Base-by-base conservation (phyloP, 2,888 invertebrate species). In the Danaus chrysippus region DNA sequence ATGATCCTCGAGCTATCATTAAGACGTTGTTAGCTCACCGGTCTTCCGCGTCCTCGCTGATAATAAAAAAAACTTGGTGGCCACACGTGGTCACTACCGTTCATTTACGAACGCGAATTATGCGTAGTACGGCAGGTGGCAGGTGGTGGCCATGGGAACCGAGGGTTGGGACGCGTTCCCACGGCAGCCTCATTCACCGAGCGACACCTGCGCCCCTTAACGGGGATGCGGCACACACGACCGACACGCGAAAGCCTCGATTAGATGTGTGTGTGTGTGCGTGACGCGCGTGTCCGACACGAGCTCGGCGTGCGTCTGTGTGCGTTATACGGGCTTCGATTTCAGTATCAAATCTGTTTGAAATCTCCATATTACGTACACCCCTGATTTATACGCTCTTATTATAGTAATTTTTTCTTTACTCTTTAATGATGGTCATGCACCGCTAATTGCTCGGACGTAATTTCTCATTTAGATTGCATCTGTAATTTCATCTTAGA, bases 41-140 rank as follows among this genome's bases (percentile, higher is more conserved):
- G 86, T 86, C 87, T 91, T 90, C 89, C 90, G 89, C 85, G 83
- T 86, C 78, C 73, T 73, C 73, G 68, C 64, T n/a, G 64, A 76
- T 68, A 76, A 79, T 78, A 81, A 86, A 87, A 87, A 85, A 84
- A 84, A 34, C 23, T 6, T 34, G 6, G 76, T 76, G 77, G 76
- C 77, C 81, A 86, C 89, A 91, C 91, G 91, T 91, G 91, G 90
- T 87, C 90, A 91, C 88, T 90, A 91, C 91, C 90, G 90, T 90
- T 89, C 90, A 87, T 87, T 90, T 90, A 89, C 88, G 87, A 84
- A 84, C 84, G 88, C 89, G 88, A 89, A 90, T 90, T 88, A 91
- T 89, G 90, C 89, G 90, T 89, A 90, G 87, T 90, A 88, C 81
- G 84, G 87, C 89, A 88, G 88, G 89, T 88, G 90, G 86, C 86